phyloP scores from a whole-genome alignment of 2,797 vertebrate genomes.

The Simalia tracyae region DNA sequence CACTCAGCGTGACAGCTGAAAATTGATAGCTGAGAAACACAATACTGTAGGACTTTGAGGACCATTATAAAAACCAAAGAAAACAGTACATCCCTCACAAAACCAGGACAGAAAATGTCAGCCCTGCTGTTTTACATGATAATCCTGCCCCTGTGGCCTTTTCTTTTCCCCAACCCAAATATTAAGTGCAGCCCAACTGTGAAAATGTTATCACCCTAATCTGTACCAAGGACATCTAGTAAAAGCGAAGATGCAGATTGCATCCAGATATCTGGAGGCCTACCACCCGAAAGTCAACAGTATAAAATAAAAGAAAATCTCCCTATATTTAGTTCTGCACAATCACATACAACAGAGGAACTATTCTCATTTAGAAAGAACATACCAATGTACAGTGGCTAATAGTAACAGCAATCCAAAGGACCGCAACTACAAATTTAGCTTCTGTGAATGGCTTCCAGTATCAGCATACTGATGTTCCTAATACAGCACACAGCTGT shows the following conservation, averaged over 20 bases:
- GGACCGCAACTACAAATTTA: rapidly evolving
- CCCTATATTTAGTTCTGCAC: too few species aligned
- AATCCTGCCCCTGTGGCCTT: neutral
- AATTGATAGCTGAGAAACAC: neutral
- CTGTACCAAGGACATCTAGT: neutral
- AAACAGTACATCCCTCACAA: neutral
- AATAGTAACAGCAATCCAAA: neutral
- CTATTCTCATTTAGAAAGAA: neutral
- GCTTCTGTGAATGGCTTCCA: neutral
- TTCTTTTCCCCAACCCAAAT: neutral
- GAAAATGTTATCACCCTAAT: neutral
- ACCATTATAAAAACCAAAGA: neutral
- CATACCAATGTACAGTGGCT: neutral
- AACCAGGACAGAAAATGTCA: neutral
- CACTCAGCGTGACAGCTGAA: neutral
- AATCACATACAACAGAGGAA: neutral
- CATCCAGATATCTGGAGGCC: neutral
- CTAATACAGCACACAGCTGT: neutral
- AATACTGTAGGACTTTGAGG: neutral
- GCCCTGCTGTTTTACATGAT: neutral
- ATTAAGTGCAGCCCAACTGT: neutral
- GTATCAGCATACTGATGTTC: neutral
- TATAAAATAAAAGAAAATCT: neutral
- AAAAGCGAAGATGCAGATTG: neutral
- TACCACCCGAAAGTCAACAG: neutral